Base-by-base conservation (phyloP, 2,797 vertebrate genomes). In the Syndactyla subalaris region DNA sequence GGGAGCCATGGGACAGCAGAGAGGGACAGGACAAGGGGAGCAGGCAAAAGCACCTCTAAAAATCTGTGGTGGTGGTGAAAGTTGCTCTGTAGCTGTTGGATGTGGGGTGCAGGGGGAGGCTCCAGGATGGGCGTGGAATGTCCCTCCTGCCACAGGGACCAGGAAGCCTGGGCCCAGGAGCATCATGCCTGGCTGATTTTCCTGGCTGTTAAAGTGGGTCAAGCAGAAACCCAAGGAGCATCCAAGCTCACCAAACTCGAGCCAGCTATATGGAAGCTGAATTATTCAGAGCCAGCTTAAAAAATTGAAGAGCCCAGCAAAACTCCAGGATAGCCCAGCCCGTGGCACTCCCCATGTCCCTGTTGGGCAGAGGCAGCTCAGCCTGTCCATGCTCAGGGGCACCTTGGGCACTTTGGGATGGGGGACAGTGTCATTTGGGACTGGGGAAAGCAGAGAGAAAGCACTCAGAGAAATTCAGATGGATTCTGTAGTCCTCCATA, bases 271-370 rank as follows among this genome's bases (percentile, higher is more conserved):
- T 81, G 67, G 34, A 24, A 71, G 51, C 63, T 97, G 88, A 97
- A 97, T 96, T 85, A 97, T 96, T 96, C 82, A 97, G 57, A 39
- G 27, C 52, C 18, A 7, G 55, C 65, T 93, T 96, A 15, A 97
- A 97, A 96, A 74, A 94, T 96, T 90, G 68, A 97, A 90, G 32
- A 94, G 22, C 57, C 51, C 62, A 48, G 34, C 14, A 63, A 38
- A 93, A 45, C 38, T 57, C 14, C 36, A 48, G 74, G 76, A 84
- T 38, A 79, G 15, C 11, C 2, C 15, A 39, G 43, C 46, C 67
- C 12, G 1, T 1, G 16, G 74, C 38, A 36, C 32, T 11, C 39
- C 5, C 13, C 10, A 0, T 23, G 4, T 1, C 61, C 52, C 24
- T 17, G 0, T 14, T 3, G 6, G 65, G 29, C 48, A 76, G 79